Percentiles rank a stretch among this genome's conserved stretches.
Evolutionary conservation across 2,888 invertebrate genomes (phyloP).

Genomic region (Conomelus anceps): DNA sequence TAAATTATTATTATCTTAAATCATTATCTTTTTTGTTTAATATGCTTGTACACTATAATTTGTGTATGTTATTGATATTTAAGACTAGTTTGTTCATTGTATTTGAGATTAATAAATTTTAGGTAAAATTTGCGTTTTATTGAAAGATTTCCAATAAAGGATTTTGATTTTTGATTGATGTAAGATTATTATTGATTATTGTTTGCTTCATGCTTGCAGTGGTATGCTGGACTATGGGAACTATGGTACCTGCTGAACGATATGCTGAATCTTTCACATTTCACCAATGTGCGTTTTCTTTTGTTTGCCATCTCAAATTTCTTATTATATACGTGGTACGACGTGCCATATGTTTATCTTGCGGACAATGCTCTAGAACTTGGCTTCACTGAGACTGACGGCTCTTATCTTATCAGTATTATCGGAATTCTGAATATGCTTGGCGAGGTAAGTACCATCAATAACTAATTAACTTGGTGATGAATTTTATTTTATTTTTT

Average conservation of each 20-base stretch:
- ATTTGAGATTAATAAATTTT: too few species aligned
- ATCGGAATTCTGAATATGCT: slow-evolving; percentile 84
- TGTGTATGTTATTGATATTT: too few species aligned
- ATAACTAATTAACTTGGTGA: too few species aligned
- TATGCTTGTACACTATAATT: too few species aligned
- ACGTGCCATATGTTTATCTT: slow-evolving; percentile 87
- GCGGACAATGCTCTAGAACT: slow-evolving; percentile 69
- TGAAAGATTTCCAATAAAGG: too few species aligned
- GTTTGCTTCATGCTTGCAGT: slow-evolving; percentile 45
- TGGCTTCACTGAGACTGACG: slow-evolving; percentile 63
- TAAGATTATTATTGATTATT: slow-evolving; percentile 10
- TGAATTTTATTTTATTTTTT: neutral
- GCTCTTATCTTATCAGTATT: slow-evolving; percentile 76
- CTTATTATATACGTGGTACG: slow-evolving; percentile 85
- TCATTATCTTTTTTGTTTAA: too few species aligned
- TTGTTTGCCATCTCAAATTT: slow-evolving; percentile 83
- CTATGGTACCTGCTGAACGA: slow-evolving; percentile 69
- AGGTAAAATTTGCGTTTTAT: too few species aligned
- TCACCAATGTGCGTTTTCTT: slow-evolving; percentile 64
- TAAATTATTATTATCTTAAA: too few species aligned
- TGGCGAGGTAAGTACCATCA: slow-evolving; percentile 65
- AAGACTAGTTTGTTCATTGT: too few species aligned
- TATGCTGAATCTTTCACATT: slow-evolving; percentile 75
- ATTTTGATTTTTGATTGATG: neutral
- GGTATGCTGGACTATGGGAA: slow-evolving; percentile 68